Conservation (phyloP, 2,888 invertebrate genomes). For the Polydrusus cervinus region DNA sequence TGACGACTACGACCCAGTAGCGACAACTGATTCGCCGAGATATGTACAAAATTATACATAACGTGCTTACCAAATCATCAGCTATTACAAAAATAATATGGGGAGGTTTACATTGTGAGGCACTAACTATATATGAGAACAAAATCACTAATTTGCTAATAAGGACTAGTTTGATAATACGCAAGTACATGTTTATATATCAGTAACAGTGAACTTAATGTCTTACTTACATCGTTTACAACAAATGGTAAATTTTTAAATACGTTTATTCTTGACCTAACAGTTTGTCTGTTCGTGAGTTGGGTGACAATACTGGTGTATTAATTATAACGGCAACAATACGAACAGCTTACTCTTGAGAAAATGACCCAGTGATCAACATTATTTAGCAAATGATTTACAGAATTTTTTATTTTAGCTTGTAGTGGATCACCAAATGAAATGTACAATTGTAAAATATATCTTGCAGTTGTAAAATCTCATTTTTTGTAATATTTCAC, state of each 20-base stretch:
- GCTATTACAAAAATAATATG: slow-evolving; percentile 89
- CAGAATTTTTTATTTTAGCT: too few species aligned
- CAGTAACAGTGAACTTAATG: neutral
- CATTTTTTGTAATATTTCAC: too few species aligned
- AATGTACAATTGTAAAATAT: too few species aligned
- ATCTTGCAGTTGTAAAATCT: too few species aligned
- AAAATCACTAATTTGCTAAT: neutral
- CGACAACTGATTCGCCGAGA: too few species aligned
- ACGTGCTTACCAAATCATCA: slow-evolving; percentile 86
- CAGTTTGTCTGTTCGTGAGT: neutral
- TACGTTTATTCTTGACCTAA: neutral
- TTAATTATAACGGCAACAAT: neutral
- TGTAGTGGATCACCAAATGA: too few species aligned
- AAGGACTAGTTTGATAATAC: neutral
- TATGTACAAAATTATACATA: neutral
- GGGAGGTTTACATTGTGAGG: slow-evolving; percentile 69
- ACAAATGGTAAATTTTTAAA: too few species aligned
- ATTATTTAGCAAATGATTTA: too few species aligned
- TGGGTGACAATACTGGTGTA: too few species aligned
- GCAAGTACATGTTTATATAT: slow-evolving; percentile 35
- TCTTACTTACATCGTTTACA: neutral
- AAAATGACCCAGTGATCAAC: too few species aligned
- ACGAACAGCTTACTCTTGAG: neutral
- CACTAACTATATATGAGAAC: neutral
- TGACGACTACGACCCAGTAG: too few species aligned